These are phyloP conservation scores for Drosophila bunnanda DNA, from an alignment of 2,888 invertebrate genomes.

Conservation along the genomic window DNA sequence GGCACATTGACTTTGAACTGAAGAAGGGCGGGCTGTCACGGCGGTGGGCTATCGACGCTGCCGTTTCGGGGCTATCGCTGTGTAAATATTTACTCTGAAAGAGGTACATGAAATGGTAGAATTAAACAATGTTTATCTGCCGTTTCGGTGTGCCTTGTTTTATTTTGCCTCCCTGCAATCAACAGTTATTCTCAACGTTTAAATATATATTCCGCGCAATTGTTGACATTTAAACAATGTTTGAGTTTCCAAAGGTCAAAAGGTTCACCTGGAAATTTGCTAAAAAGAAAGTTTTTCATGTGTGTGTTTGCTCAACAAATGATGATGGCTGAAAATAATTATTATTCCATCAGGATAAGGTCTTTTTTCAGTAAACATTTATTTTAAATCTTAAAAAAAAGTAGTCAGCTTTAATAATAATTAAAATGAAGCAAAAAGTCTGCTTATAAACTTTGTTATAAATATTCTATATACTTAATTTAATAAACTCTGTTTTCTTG, in stretches of 20 bases:
- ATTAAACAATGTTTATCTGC: constrained; percentile 64
- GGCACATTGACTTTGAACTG: constrained; percentile 70
- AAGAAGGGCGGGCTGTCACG: constrained; percentile 4
- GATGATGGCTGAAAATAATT: not conserved
- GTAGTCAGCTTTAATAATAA: not conserved
- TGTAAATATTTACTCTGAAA: constrained; percentile 69
- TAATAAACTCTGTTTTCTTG: not conserved
- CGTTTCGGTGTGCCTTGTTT: constrained; percentile 1
- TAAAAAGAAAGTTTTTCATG: constrained; percentile 5
- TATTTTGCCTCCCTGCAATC: constrained; percentile 4
- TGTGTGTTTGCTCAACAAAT: not conserved
- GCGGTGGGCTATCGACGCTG: constrained; percentile 11
- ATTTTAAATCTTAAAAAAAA: not conserved
- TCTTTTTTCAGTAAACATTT: not conserved
- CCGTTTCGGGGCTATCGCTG: constrained; percentile 55
- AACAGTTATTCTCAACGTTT: not conserved
- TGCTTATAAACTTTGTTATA: not conserved
- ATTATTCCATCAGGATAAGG: not conserved
- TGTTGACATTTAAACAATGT: constrained; percentile 57
- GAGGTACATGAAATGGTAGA: constrained; percentile 68
- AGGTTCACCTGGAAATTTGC: not conserved
- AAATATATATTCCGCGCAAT: constrained; percentile 44
- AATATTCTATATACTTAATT: not conserved
- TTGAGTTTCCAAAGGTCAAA: constrained; percentile 15
- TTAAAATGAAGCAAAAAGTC: too few relatives aligned